Evolutionary conservation across 2,113 vertebrate species (phyloP), one percentile per base, ranked within the genome.

Genomic region (Alligator mississippiensis): DNA sequence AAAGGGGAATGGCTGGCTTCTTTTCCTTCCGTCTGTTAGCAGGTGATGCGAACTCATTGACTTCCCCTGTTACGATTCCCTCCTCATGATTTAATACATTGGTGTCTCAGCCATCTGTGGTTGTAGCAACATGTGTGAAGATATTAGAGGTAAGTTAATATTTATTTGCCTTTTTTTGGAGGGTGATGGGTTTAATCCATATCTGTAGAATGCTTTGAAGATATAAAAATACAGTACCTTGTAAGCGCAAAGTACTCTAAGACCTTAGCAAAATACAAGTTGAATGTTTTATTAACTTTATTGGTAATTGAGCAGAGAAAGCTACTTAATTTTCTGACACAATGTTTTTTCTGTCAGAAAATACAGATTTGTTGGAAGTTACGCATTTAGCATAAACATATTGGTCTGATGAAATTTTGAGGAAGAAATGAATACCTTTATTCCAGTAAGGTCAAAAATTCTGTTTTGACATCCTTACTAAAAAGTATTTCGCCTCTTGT

Each of bases 91-190:
- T 54, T 17, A 7, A 7, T 70, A 74, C 25, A 0, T 17, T 2
- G 18, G 38, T 58, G 14, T 47, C 2, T 28, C 6, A 75, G 75
- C 38, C 59, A 54, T 75, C 58, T 28, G 1, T 5, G 17, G 38
- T 59, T 83, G 5, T n/a, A 55, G 27, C 79, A 87, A 86, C 76
- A 96, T 95, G 94, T 79, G 89, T 77, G 90, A 87, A 55, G 81
- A 2, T 82, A 55, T 16, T 19, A 19, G 86, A 96, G 94, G 96
- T 96, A 93, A 93, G 95, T 88, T 74, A 34, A 34, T 34, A 58
- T 9, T 78, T 72, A 3, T n/a, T 4, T 27, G 1, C 21, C n/a
- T 8, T 38, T 47, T 25, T 72, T 18, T 2, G 18, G 3, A 59
- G 11, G 70, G 21, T 22, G 21, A 24, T 74, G 22, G 11, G 11